Evolutionary conservation across 1,140 invertebrate genomes (phyloP).

Genomic region (Lepidurus arcticus): DNA sequence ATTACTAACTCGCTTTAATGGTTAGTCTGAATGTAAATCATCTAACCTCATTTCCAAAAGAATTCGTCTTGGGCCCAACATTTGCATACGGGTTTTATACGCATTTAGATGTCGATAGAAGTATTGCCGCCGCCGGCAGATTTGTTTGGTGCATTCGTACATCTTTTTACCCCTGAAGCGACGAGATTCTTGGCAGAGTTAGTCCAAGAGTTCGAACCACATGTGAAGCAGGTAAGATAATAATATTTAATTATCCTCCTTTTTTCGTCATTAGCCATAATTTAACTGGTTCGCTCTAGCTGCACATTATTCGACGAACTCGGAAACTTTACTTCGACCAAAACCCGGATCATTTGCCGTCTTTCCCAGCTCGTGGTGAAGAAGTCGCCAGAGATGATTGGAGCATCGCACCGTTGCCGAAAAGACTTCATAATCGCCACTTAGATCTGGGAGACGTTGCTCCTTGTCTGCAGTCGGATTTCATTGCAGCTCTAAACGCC

Average conservation of each 20-base stretch:
- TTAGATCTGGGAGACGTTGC: slow-evolving; percentile 57
- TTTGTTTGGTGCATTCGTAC: not conserved
- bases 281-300: not conserved
- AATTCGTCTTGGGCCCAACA: not conserved
- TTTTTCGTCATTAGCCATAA: not conserved
- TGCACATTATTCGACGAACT: not conserved
- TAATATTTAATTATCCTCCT: not conserved
- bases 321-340: not conserved
- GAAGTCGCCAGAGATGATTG: slow-evolving; percentile 42
- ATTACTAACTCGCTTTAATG: not conserved
- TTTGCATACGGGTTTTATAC: not conserved
- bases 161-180: not conserved
- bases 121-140: not conserved
- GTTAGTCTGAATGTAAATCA: not conserved
- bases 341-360: not conserved
- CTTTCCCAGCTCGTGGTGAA: not conserved
- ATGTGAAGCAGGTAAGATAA: not conserved
- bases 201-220: not conserved
- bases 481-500: slow-evolving; percentile 49
- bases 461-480: slow-evolving; percentile 51
- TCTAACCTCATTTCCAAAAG: not conserved
- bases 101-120: not conserved
- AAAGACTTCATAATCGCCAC: slow-evolving; percentile 47
- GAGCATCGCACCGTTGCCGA: slow-evolving; percentile 52
- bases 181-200: not conserved